Conservation (phyloP, 2,888 invertebrate genomes). For the Melieria crassipennis region DNA sequence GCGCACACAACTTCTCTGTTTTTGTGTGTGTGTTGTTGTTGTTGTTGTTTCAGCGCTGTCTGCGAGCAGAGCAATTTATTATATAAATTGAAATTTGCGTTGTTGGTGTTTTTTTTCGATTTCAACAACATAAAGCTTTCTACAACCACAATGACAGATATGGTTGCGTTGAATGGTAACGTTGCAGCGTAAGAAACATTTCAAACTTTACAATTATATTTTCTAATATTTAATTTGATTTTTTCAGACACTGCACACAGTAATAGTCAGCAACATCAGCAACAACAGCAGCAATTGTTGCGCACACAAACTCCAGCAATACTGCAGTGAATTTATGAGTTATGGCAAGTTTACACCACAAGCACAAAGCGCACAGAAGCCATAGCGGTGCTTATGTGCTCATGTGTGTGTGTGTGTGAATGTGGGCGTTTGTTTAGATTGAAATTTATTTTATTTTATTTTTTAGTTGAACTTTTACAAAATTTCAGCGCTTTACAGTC, state of each 20-base stretch:
- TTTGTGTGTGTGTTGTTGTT: conserved; percentile 15
- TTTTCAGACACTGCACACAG: conserved; percentile 12
- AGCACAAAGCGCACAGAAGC: neutral
- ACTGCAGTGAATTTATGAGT: conserved; percentile 27
- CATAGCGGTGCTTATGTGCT: too few relatives aligned
- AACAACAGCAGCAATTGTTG: neutral
- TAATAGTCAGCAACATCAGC: conserved; percentile 1
- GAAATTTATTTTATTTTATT: too few relatives aligned
- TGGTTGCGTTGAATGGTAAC: too few relatives aligned
- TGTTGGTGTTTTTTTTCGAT: too few relatives aligned
- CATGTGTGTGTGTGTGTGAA: too few relatives aligned
- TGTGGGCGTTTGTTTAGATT: too few relatives aligned
- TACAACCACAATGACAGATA: too few relatives aligned
- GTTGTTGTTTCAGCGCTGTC: conserved; percentile 19
- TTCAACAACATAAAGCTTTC: neutral
- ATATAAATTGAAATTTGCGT: neutral
- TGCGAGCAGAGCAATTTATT: conserved; percentile 11
- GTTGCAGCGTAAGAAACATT: too few relatives aligned
- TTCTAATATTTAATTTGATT: conserved; percentile 24
- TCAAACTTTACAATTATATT: neutral
- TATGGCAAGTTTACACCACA: conserved; percentile 23
- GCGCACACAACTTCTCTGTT: conserved; percentile 23
- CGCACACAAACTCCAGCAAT: conserved; percentile 2
- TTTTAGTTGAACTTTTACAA: too few relatives aligned
- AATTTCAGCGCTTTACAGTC: too few relatives aligned